Base-by-base conservation (phyloP, 2,888 invertebrate species). In the Automeris io region DNA sequence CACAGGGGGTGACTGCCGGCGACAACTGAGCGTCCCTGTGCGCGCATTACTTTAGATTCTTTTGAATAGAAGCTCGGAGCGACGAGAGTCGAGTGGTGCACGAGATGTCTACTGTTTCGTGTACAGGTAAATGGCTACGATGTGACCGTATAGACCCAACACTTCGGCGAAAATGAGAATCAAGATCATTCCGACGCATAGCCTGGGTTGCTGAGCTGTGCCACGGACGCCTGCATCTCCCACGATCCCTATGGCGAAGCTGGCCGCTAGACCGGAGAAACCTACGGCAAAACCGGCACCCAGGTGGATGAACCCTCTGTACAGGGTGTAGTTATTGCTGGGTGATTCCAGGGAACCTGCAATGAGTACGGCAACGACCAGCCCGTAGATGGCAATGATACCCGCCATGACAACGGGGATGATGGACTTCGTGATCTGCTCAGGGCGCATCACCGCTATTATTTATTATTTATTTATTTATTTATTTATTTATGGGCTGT, bases 131-230 rank as follows among this genome's bases (percentile, higher is more conserved):
- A 99, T 97, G 88, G 98, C 99, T 67, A 99, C 99, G 88, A 99
- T 99, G 77, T 99, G 95, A 85, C 99, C 99, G 90, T 99, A 99
- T 66, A 99, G 95, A 94, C 99, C 99, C 91, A 99, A 92, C 81
- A 99, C 99, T 93, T 99, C 99, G 74, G 99, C 99, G 91, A 99
- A 99, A 91, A 99, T 99, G 88, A 99, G 95, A 89, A 99, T 99
- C 76, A 99, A 93, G 87, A 99, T 98, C 98, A 99, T 99, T 82
- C 99, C 99, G 78, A 99, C 99, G 90, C 98, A 99, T 70, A 99
- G 92, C 87, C 99, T 95, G 39, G 99, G 99, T 81, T 99, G 99
- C 79, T 99, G 99, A 57, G 99, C 99, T 59, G 98, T 99, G 67
- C 99, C 99, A 76, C 99, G 91, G 40, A 99, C 99, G 70, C 99